Conservation (phyloP, 2,888 invertebrate genomes). For the Synergus japonicus region DNA sequence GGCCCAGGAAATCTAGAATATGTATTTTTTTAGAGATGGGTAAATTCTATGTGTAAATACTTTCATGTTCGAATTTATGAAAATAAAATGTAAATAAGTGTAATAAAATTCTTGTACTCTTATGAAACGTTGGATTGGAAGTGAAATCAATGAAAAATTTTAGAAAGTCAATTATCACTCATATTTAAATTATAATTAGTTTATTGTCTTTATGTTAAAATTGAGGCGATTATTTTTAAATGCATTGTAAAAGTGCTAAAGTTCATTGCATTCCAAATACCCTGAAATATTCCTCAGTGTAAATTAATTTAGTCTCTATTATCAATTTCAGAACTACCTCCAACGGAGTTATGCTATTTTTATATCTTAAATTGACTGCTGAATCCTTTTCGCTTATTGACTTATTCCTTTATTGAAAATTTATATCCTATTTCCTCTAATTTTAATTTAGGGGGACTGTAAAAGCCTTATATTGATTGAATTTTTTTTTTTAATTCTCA, state of each 20-base stretch:
- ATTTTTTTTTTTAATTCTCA: too few relatives aligned
- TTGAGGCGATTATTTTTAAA: neutral
- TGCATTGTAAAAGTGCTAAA: neutral
- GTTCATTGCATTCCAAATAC: neutral
- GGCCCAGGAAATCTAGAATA: neutral
- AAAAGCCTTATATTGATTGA: too few relatives aligned
- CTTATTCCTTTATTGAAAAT: neutral
- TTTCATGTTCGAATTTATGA: too few relatives aligned
- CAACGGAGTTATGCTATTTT: neutral
- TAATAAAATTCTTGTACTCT: neutral
- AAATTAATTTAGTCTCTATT: neutral
- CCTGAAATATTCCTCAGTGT: neutral
- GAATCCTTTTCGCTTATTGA: neutral
- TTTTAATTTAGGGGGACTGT: too few relatives aligned
- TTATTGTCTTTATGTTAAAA: constrained; percentile 26
- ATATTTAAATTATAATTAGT: constrained; percentile 8
- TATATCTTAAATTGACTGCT: neutral
- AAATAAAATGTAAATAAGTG: neutral
- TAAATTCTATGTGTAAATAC: too few relatives aligned
- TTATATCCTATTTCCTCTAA: too few relatives aligned
- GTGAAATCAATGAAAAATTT: constrained; percentile 28
- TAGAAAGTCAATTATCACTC: constrained; percentile 20
- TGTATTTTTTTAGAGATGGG: neutral
- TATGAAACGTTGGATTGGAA: neutral
- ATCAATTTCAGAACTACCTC: neutral